Base-by-base conservation (phyloP, 2,797 vertebrate genomes). In the Mallotus villosus region DNA sequence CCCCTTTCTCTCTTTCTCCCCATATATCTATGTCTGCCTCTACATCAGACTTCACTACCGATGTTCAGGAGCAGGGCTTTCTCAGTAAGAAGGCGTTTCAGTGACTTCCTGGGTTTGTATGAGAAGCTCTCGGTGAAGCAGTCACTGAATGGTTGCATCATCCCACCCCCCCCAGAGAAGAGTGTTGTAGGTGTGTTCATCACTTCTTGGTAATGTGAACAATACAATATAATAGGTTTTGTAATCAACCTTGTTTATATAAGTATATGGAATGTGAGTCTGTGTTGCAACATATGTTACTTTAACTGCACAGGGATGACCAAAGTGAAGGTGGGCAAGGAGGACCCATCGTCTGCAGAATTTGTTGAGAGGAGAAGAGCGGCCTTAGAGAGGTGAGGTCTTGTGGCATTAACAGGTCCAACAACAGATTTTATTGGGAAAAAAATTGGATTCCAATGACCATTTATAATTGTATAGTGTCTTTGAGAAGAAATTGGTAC, bases 301-400 rank as follows among this genome's bases (percentile, higher is more conserved):
- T 21, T 46, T 8, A 46, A 12, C 41, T 46, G 41, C 41, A 74
- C 84, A 99, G 97, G 97, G 81, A 99, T 98, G 97, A 99, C 97
- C 79, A 99, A 99, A 94, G 93, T 99, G 73, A 99, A 99, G 88
- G 97, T 99, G 80, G 97, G 97, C 55, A 98, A 98, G 89, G 97
- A 99, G 71, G 97, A 99, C 78, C 95, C 95, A 19, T 98, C 97
- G 34, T 98, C 97, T 34, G 94, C 93, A 8, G 97, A 99, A 87
- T 99, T 99, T 91, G 91, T 98, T 68, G 97, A 99, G 81, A 95
- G 96, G 82, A 93, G 97, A 82, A 91, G 97, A 87, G 90, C 91
- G 55, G 92, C 90, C 71, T 84, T 94, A 67, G 92, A 94, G 81
- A 93, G 93, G 92, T 85, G 63, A 85, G 67, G n/a, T 29, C 46